Evolutionary conservation across 2,888 invertebrate species (phyloP).

Genomic region (Caenorhabditis imperialis): DNA sequence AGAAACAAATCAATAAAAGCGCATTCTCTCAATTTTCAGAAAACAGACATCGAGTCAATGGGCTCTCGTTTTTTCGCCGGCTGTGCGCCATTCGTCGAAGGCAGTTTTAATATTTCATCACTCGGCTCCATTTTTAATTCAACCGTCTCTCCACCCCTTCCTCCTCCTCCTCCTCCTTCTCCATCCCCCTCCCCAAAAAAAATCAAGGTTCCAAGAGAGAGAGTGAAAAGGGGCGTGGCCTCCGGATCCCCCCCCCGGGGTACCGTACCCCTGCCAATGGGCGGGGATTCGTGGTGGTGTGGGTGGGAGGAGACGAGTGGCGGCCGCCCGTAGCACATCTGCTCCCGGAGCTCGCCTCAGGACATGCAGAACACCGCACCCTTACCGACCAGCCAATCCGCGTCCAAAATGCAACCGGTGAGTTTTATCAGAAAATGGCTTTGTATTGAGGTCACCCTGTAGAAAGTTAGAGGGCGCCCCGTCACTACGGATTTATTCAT

Average conservation of each 20-base stretch:
- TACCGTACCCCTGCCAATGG: slow-evolving; percentile 23
- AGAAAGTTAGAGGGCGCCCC: slow-evolving; percentile 1
- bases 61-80: slow-evolving; percentile 11
- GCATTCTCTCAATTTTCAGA: too few species aligned
- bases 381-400: slow-evolving; percentile 5
- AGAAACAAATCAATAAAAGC: too few species aligned
- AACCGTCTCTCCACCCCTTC: too few species aligned
- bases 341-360: slow-evolving; percentile 11
- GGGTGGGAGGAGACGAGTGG: slow-evolving; percentile 25
- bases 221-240: slow-evolving; percentile 2
- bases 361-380: slow-evolving; percentile 50
- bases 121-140: slow-evolving; percentile 49
- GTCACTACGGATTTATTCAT: slow-evolving; percentile 49
- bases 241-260: background rate
- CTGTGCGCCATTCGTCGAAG: slow-evolving; percentile 10
- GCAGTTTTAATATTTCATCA: slow-evolving; percentile 49
- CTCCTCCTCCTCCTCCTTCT: slow-evolving; percentile 9
- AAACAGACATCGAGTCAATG: too few species aligned
- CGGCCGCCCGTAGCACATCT: slow-evolving; percentile 37
- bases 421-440: too few species aligned
- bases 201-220: slow-evolving; percentile 30
- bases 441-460: too few species aligned
- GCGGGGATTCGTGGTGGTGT: slow-evolving; percentile 1
- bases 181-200: background rate
- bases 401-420: slow-evolving; percentile 52